phyloP scores from a whole-genome alignment of 1,140 invertebrate genomes.

The Trinorchestia longiramus region DNA sequence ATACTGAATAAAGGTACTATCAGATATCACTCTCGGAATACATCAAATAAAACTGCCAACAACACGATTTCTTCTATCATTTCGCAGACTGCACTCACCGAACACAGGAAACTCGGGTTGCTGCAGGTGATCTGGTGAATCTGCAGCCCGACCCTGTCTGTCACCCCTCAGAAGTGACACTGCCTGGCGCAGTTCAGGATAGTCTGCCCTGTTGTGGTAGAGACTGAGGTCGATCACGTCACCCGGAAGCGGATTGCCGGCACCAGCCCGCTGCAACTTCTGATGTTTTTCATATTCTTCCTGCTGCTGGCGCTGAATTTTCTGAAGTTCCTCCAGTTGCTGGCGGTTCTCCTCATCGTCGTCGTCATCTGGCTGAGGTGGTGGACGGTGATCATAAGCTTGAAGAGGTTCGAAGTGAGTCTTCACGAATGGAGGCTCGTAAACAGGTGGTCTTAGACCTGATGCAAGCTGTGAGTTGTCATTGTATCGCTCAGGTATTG shows the following conservation, averaged over 20 bases:
- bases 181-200: slow-evolving; percentile 12
- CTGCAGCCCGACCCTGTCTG: neutral
- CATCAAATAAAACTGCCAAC: neutral
- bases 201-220: slow-evolving; percentile 34
- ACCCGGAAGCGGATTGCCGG: slow-evolving; percentile 4
- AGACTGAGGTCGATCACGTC: slow-evolving; percentile 18
- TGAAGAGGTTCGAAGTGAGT: neutral
- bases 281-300: slow-evolving; percentile 10
- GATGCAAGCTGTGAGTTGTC: neutral
- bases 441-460: neutral
- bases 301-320: slow-evolving; percentile 16
- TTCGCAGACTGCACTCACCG: neutral
- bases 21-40: too few species aligned
- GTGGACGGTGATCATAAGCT: neutral
- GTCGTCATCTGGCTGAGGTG: neutral
- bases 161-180: slow-evolving; percentile 29
- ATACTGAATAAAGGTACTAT: too few species aligned
- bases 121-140: neutral
- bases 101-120: neutral
- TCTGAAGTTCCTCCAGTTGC: neutral
- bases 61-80: neutral
- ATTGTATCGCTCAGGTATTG: neutral
- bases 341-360: neutral
- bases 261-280: neutral
- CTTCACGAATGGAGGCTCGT: slow-evolving; percentile 6